Evolutionary conservation across 2,113 vertebrate genomes (phyloP), one percentile per base, ranked within the genome.

Genomic region (Riparia riparia): DNA sequence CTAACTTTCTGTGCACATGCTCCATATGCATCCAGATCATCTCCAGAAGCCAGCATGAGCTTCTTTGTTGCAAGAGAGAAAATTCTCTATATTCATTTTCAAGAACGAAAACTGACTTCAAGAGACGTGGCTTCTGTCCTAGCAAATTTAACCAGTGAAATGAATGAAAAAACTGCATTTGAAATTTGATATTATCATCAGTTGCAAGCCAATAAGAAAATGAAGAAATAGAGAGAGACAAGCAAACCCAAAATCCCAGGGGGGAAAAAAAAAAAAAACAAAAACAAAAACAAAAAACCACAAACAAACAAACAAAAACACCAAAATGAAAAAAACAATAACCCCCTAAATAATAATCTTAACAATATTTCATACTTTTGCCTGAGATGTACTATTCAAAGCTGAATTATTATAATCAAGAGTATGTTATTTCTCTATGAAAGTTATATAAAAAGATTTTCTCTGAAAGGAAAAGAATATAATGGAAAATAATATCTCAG

Each of bases 251-350:
- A 81, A 89, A 51, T 25, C 6, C 14, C 8, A 29, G 41, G 41
- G 41, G 41, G n/a, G n/a, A n/a, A n/a, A n/a, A n/a, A n/a, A n/a
- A n/a, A n/a, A 42, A 42, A 42, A 42, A 42, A 42, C 11, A 42
- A 37, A 3, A 42, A 26, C 22, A 80, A 13, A 6, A 1, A 1
- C 2, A 12, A 8, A 17, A 22, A 41, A n/a, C n/a, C n/a, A 37
- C 37, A 37, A 37, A 37, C 37, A 37, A 37, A 37, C 16, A 3
- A 42, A 26, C 22, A 80, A 13, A 5, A 1, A 1, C 2, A 12
- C 4, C 11, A 63, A 20, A 7, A 26, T 34, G 6, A 41, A 20
- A 9, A 17, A 22, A 42, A n/a, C 4, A 49, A 8, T 3, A 0
- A 2, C 19, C 0, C 7, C 42, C 12, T 16, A 25, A 4, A 44